Evolutionary conservation across 2,888 invertebrate genomes (phyloP).

Genomic region (Drosophila nigricruria): DNA sequence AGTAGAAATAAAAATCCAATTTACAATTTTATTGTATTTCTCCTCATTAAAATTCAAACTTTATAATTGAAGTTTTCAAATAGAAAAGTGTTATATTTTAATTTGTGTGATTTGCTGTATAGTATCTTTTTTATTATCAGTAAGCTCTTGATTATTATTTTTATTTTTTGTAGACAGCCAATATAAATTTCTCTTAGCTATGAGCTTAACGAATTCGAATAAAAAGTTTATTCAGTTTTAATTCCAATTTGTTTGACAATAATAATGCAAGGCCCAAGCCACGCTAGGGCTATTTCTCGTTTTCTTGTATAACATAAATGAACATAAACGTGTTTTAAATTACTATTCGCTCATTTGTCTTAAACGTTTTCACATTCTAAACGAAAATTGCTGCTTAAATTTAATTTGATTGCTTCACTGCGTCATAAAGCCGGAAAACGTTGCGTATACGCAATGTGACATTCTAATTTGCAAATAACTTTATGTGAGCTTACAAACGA

Average conservation of each 20-base stretch:
- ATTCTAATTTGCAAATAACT: constrained; percentile 53
- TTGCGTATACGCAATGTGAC: constrained; percentile 53
- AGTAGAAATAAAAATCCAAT: constrained; percentile 34
- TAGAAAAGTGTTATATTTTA: constrained; percentile 3
- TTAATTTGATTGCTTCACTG: constrained; percentile 19
- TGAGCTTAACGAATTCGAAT: constrained; percentile 11
- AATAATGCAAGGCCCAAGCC: neutral
- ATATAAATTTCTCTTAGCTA: constrained; percentile 11
- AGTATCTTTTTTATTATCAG: constrained; percentile 7
- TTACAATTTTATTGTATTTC: neutral
- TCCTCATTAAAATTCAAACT: constrained; percentile 3
- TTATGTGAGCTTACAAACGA: constrained; percentile 28
- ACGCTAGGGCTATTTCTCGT: constrained; percentile 5
- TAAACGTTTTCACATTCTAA: constrained; percentile 29
- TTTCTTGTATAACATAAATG: neutral
- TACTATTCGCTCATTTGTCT: neutral
- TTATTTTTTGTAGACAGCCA: neutral
- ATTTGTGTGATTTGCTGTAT: neutral
- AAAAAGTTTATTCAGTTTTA: constrained; percentile 1
- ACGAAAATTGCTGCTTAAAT: constrained; percentile 15
- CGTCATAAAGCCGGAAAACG: neutral
- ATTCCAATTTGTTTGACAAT: constrained; percentile 28
- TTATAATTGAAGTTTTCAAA: constrained; percentile 1
- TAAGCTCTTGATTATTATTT: neutral
- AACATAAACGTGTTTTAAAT: neutral